Evolutionary conservation across 2,888 invertebrate genomes (phyloP), one percentile per base, ranked within the genome.

Genomic region (Dyspetes luteomarginatus): DNA sequence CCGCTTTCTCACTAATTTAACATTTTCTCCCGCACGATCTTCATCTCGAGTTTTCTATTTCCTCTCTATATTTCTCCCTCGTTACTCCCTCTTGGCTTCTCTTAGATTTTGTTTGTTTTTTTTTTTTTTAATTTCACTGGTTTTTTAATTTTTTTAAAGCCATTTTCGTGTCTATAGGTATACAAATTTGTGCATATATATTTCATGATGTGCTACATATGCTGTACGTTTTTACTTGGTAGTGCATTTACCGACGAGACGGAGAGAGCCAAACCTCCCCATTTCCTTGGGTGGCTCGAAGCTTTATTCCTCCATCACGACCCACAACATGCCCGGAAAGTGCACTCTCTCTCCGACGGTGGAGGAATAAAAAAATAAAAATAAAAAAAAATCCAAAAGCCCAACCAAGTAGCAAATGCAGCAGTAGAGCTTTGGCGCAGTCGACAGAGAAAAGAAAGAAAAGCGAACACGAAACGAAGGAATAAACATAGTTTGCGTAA

Each of bases 341-440:
- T 79, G 79, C 79, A 79, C 69, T 75, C 45, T 56, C 73, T 36
- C 68, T 45, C 17, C 43, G 64, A 58, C 56, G 56, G 58, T 41
- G 28, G 69, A 56, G 58, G 65, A 69, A 19, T 12, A 19, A 15
- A 56, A 60, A 45, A 60, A 73, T 17, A 65, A 52, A 55, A 55
- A 52, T 56, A 30, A 58, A 43, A 55, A n/a, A 58, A 50, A 64
- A 62, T 43, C 26, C 17, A 73, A 68, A 56, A 64, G 69, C 56
- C 15, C 48, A 64, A 75, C 48, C 69, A 45, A 79, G 68, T 75
- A 79, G 52, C 65, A 56, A 62, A 43, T 43, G 45, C 48, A 50
- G 50, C 62, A 30, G 68, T 26, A 43, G 60, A 12, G 62, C 5
- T 3, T 5, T n/a, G 15, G n/a, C 5, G 15, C 43, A 22, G 28